These are phyloP conservation scores for Triplophysa bombifrons DNA, from an alignment of 2,797 vertebrate genomes.

Conservation along the genomic window DNA sequence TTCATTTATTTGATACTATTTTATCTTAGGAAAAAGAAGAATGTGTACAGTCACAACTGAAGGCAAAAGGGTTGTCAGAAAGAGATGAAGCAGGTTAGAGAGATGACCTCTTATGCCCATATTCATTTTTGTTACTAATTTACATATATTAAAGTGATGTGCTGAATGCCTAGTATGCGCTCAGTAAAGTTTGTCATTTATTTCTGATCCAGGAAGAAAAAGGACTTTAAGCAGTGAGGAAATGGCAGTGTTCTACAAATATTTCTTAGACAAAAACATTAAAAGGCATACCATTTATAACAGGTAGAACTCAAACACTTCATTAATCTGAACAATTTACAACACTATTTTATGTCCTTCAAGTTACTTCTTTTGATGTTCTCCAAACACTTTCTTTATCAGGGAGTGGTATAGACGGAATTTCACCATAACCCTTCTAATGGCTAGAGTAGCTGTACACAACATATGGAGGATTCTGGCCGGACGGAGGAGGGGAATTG, in stretches of 20 bases:
- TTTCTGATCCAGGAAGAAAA: constrained; percentile 79
- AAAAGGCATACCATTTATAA: constrained; percentile 87
- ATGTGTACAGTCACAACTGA: constrained; percentile 81
- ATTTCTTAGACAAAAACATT: constrained; percentile 88
- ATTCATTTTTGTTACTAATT: not conserved
- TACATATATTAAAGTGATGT: not conserved
- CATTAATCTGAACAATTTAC: not conserved
- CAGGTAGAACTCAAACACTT: constrained; percentile 76
- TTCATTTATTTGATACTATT: not conserved
- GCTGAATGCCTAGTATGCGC: not conserved
- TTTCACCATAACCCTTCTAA: constrained; percentile 90
- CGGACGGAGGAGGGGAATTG: constrained; percentile 50
- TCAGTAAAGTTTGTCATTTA: not conserved
- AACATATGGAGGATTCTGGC: constrained; percentile 77
- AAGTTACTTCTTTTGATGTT: not conserved
- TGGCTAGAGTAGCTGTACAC: constrained; percentile 83
- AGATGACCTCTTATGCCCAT: no score
- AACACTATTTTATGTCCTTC: not conserved
- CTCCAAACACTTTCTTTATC: not conserved
- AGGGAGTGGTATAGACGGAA: constrained; percentile 97
- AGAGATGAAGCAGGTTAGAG: constrained; percentile 83
- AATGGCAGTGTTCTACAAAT: constrained; percentile 95
- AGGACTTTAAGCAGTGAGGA: constrained; percentile 83
- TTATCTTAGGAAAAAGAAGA: constrained; percentile 89
- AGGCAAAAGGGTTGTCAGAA: constrained; percentile 76